A percentile compares a stretch with the other conserved stretches of the same genome.
Conservation (phyloP, 2,113 vertebrate species). For the Sus scrofa region DNA sequence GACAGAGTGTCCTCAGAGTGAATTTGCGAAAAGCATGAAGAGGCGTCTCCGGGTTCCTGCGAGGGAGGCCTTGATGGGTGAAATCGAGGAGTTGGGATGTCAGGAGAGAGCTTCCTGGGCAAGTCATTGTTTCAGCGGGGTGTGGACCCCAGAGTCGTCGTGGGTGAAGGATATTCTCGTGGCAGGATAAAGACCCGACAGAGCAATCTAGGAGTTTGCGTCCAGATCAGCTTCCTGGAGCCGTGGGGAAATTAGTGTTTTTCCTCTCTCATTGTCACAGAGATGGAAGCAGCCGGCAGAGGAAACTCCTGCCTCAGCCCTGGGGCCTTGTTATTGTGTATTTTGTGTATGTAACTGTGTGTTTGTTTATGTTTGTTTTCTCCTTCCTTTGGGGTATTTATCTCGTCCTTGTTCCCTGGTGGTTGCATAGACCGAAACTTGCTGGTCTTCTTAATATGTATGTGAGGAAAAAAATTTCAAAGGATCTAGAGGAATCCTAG, state of each 20-base stretch:
- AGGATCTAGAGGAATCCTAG: slow-evolving; percentile 49
- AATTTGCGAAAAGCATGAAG: not conserved
- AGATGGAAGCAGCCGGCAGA: not conserved
- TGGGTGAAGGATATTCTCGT: not conserved
- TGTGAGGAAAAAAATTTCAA: not conserved
- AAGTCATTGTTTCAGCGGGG: not conserved
- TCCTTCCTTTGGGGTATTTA: slow-evolving; percentile 30
- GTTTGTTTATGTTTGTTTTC: not conserved
- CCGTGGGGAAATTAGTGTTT: slow-evolving; percentile 53
- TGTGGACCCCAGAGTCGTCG: not conserved
- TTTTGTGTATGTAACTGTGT: not conserved
- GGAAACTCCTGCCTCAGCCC: slow-evolving; percentile 54
- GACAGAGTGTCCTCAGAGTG: not conserved
- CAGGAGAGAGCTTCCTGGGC: not conserved
- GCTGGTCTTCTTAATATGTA: not conserved
- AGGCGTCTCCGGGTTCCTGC: not conserved
- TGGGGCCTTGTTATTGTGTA: slow-evolving; percentile 32
- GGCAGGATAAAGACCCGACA: not conserved
- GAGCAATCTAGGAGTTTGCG: not conserved
- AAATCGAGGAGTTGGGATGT: not conserved
- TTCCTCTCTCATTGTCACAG: slow-evolving; percentile 62
- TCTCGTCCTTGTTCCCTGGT: not conserved
- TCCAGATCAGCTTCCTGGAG: slow-evolving; percentile 46
- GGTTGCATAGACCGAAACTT: not conserved
- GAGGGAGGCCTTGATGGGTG: not conserved